phyloP scores from a whole-genome alignment of 2,113 vertebrate species.

The Paracanthobrama guichenoti region DNA sequence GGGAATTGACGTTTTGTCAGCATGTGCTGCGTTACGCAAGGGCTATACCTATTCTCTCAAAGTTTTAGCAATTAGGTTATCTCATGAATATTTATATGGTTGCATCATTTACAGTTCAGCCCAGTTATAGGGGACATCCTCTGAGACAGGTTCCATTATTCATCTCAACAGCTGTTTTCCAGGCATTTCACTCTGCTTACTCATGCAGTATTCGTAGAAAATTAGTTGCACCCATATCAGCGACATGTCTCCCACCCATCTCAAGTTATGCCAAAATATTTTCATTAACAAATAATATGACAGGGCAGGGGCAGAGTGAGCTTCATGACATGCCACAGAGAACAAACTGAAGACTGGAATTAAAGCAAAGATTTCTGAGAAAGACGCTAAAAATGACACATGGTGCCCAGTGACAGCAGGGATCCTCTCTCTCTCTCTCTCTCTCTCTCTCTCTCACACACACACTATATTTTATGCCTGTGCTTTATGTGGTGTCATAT shows the following conservation, averaged over 20 bases:
- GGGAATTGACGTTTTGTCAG: not conserved
- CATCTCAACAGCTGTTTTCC: conserved; percentile 23
- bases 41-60: not conserved
- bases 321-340: not conserved
- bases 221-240: not conserved
- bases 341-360: not conserved
- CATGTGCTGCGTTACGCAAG: not conserved
- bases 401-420: not conserved
- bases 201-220: not conserved
- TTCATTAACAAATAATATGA: conserved; percentile 8
- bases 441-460: no score
- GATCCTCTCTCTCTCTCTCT: no score
- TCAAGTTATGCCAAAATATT: conserved; percentile 1
- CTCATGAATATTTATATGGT: conserved; percentile 55
- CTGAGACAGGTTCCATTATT: conserved; percentile 17
- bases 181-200: not conserved
- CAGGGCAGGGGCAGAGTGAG: not conserved
- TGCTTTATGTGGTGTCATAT: no score
- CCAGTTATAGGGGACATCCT: conserved; percentile 7
- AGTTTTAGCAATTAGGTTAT: conserved; percentile 6
- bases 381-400: not conserved
- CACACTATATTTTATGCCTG: no score
- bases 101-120: conserved; percentile 27
- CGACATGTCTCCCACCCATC: not conserved
- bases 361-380: conserved; percentile 18